Conservation (phyloP, 2,113 vertebrate genomes). For the Ptychochromis oligacanthus region DNA sequence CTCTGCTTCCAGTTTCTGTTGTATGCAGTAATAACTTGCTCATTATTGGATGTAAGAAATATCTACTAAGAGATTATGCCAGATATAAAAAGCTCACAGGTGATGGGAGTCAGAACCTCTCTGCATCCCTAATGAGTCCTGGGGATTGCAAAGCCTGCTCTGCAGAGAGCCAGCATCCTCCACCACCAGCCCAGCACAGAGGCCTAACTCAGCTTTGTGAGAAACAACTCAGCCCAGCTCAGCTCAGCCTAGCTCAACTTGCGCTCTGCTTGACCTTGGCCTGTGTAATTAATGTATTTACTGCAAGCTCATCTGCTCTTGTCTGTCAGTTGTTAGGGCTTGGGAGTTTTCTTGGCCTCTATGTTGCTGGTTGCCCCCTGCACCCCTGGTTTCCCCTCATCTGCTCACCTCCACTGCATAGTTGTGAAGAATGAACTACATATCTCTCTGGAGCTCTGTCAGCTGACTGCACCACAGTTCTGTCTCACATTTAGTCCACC, state of each 20-base stretch:
- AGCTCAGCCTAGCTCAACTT: constrained; percentile 45
- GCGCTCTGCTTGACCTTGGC: constrained; percentile 54
- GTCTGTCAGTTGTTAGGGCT: constrained; percentile 59
- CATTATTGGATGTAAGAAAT: constrained; percentile 79
- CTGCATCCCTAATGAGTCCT: constrained; percentile 76
- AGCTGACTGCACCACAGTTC: constrained; percentile 4
- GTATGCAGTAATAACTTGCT: constrained; percentile 78
- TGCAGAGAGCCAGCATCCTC: constrained; percentile 55
- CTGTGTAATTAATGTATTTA: constrained; percentile 72
- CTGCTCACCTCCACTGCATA: constrained; percentile 41
- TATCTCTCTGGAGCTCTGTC: constrained; percentile 42
- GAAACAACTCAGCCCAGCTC: constrained; percentile 36
- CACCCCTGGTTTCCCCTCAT: constrained; percentile 42
- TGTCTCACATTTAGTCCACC: background rate
- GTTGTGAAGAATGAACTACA: constrained; percentile 38
- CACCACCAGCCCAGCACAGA: constrained; percentile 36
- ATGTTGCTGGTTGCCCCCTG: constrained; percentile 32
- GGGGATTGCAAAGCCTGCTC: constrained; percentile 62
- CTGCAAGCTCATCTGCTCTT: constrained; percentile 53
- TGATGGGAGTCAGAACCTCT: constrained; percentile 72
- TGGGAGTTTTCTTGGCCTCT: constrained; percentile 36
- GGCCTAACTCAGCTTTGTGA: constrained; percentile 44
- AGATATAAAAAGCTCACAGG: constrained; percentile 79
- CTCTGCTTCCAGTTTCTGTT: constrained; percentile 57
- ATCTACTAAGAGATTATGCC: constrained; percentile 80